Conservation (phyloP, 2,888 invertebrate genomes). For the Sthenelais limicola region DNA sequence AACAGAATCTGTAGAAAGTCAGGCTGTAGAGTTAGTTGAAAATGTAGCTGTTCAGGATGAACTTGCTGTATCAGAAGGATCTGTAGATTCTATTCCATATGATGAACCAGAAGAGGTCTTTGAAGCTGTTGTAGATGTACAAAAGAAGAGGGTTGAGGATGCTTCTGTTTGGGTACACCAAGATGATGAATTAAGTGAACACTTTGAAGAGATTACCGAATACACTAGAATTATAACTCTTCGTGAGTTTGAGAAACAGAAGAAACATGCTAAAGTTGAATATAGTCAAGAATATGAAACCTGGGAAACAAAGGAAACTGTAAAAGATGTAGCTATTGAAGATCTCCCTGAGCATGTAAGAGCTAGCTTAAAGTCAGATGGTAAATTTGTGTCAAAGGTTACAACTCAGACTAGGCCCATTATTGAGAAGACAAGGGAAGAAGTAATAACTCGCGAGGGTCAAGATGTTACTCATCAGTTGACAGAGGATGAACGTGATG, state of each 20-base stretch:
- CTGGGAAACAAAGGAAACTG: constrained; percentile 18
- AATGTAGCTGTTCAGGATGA: not conserved
- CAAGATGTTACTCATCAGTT: constrained; percentile 16
- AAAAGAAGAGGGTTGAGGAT: constrained; percentile 20
- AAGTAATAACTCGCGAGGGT: not conserved
- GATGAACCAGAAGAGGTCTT: not conserved
- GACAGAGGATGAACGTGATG: constrained; percentile 6
- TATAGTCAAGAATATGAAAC: constrained; percentile 24
- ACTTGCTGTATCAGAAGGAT: constrained; percentile 5
- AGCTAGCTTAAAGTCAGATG: not conserved
- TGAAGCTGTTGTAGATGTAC: not conserved
- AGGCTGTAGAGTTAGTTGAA: not conserved
- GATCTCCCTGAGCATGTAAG: constrained; percentile 8
- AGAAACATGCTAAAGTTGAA: constrained; percentile 26
- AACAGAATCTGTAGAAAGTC: not conserved
- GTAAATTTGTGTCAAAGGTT: constrained; percentile 8
- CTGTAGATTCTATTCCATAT: constrained; percentile 22
- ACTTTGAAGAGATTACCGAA: constrained; percentile 24
- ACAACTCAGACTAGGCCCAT: constrained; percentile 13
- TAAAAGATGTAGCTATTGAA: constrained; percentile 10
- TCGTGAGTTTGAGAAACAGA: constrained; percentile 15
- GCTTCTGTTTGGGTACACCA: constrained; percentile 30
- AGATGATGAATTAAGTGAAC: constrained; percentile 29
- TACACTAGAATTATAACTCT: constrained; percentile 8
- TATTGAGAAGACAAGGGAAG: not conserved